A percentile compares a stretch with the other conserved stretches of the same genome.
These are phyloP conservation scores for Poicephalus gulielmi DNA, from an alignment of 2,113 vertebrate species.

Conservation along the genomic window DNA sequence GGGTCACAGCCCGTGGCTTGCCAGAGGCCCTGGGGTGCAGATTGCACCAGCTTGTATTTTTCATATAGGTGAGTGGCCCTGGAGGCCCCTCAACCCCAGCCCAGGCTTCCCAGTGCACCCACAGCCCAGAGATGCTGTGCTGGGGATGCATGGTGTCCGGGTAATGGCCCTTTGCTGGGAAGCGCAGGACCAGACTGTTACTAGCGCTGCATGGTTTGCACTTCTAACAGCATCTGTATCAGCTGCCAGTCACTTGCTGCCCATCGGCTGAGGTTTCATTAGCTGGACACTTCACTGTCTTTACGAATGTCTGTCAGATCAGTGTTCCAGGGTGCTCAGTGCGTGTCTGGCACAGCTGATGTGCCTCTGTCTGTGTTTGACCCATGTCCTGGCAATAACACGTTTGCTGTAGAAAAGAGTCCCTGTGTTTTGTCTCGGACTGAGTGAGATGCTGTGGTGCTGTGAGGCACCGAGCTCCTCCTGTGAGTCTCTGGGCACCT, in stretches of 20 bases:
- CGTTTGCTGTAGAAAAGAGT: neutral
- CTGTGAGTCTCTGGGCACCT: neutral
- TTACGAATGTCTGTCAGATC: neutral
- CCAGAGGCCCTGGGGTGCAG: neutral
- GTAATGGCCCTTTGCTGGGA: neutral
- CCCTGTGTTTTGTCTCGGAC: neutral
- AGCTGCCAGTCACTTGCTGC: neutral
- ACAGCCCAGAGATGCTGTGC: neutral
- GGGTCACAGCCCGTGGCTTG: neutral
- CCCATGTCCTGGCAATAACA: neutral
- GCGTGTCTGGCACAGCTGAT: neutral
- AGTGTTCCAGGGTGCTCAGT: neutral
- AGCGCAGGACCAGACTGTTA: neutral
- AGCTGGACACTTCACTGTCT: neutral
- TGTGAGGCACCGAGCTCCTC: neutral
- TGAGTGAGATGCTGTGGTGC: neutral
- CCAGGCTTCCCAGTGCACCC: rapidly evolving
- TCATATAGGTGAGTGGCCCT: neutral
- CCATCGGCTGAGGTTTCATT: neutral
- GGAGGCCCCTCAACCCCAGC: neutral
- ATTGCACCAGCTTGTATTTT: neutral
- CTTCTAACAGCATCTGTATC: neutral
- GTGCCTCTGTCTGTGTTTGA: neutral
- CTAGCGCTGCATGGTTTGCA: neutral
- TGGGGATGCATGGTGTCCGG: neutral